Conservation (phyloP, 2,113 vertebrate species). For the Mugil cephalus region DNA sequence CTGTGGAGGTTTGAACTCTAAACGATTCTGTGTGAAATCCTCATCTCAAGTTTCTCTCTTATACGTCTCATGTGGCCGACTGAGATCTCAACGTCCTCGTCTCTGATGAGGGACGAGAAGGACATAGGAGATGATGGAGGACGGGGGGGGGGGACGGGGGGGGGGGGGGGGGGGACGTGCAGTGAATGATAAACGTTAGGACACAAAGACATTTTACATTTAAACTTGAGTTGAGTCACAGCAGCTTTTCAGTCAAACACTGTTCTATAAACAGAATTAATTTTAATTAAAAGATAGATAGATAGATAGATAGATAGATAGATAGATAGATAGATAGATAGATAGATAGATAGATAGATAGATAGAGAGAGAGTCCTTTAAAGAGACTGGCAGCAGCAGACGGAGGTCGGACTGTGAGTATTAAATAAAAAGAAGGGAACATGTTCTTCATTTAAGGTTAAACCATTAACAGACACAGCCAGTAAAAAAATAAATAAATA, state of each 20-base stretch:
- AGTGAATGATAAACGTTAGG: background rate
- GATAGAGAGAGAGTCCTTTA: too few species aligned
- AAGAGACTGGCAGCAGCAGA: slow-evolving; percentile 9
- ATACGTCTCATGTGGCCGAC: slow-evolving; percentile 2
- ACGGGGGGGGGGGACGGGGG: background rate
- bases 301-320: too few species aligned
- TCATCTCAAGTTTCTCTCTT: background rate
- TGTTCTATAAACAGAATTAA: too few species aligned
- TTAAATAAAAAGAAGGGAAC: background rate
- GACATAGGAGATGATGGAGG: background rate
- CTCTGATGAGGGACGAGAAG: too few species aligned
- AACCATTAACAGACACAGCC: background rate
- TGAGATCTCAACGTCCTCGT: slow-evolving; percentile 20
- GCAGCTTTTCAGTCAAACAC: background rate
- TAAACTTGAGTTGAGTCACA: background rate
- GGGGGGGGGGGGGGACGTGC: background rate
- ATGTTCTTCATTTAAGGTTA: background rate
- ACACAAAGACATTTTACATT: background rate
- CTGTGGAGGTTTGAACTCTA: too few species aligned
- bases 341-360: too few species aligned
- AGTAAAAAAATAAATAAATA: background rate
- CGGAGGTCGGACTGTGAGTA: slow-evolving; percentile 12
- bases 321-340: too few species aligned
- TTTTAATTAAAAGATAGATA: too few species aligned
- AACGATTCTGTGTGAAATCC: too few species aligned